Evolutionary conservation across 2,797 vertebrate genomes (phyloP).

Genomic region (Sternotherus odoratus): DNA sequence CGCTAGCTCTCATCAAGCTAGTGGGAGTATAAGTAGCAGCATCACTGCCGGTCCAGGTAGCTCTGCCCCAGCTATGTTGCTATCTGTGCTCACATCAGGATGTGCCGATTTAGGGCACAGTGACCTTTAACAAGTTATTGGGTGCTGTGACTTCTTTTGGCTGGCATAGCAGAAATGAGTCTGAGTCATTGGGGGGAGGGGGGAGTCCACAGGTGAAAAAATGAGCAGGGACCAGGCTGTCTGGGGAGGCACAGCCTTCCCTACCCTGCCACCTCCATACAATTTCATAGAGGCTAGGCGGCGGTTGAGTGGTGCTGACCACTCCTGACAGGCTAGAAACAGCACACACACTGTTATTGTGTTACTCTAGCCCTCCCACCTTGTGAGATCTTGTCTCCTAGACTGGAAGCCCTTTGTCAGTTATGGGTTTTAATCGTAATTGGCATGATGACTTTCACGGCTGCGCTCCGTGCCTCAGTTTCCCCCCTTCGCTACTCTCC

Average conservation of each 20-base stretch:
- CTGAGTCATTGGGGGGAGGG: neutral
- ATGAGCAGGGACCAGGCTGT: too few relatives aligned
- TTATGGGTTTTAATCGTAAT: neutral
- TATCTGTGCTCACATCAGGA: neutral
- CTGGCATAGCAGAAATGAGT: neutral
- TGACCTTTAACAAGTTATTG: fast-evolving
- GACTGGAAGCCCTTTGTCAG: neutral
- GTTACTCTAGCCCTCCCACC: neutral
- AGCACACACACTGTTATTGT: neutral
- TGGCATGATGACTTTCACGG: neutral
- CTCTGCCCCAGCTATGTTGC: neutral
- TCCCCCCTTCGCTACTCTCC: fast-evolving
- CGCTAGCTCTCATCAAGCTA: too few relatives aligned
- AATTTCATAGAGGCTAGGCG: neutral
- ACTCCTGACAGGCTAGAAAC: neutral
- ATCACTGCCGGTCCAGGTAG: too few relatives aligned
- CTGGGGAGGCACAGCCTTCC: too few relatives aligned
- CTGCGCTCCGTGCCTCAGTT: neutral
- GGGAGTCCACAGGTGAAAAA: neutral
- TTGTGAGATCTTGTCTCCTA: neutral
- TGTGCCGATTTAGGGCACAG: fast-evolving
- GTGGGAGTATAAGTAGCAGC: neutral
- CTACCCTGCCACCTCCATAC: too few relatives aligned
- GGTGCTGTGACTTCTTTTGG: neutral
- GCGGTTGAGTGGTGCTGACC: neutral